A percentile compares a stretch with the other conserved stretches of the same genome.
Conservation (phyloP, 2,113 vertebrate genomes). For the Sterna hirundo region DNA sequence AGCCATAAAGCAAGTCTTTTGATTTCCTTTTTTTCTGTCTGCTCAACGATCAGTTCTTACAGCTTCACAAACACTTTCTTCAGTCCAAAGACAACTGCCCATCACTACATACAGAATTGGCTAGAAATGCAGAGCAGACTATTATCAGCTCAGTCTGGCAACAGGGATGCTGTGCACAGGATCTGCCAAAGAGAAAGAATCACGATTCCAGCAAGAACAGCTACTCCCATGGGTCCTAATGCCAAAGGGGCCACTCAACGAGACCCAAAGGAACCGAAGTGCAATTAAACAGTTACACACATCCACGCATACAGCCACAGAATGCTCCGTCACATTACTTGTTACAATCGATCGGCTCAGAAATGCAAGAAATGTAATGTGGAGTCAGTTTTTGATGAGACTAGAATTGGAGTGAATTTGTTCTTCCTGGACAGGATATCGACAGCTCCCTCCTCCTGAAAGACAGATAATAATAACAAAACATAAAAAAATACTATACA, state of each 20-base stretch:
- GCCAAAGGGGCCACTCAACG: rapidly evolving
- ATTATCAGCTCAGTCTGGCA: neutral
- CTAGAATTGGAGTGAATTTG: conserved; percentile 51
- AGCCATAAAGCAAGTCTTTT: neutral
- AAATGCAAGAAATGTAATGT: rapidly evolving
- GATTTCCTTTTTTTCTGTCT: neutral
- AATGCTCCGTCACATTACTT: neutral
- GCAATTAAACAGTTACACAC: neutral
- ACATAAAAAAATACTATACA: neutral
- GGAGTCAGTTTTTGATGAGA: conserved; percentile 66
- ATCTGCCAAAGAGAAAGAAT: neutral
- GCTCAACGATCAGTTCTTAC: neutral
- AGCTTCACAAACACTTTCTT: neutral
- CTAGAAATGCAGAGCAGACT: neutral
- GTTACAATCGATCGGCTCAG: neutral
- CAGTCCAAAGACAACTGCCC: neutral
- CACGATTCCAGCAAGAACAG: neutral
- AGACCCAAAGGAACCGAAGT: neutral
- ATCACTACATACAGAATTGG: neutral
- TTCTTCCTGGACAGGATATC: conserved; percentile 77
- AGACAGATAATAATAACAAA: neutral
- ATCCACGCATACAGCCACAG: neutral
- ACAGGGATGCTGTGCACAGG: neutral
- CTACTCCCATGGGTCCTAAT: neutral
- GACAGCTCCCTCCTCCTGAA: conserved; percentile 47